Evolutionary conservation across 2,797 vertebrate genomes (phyloP).

Genomic region (Myotis daubentonii): DNA sequence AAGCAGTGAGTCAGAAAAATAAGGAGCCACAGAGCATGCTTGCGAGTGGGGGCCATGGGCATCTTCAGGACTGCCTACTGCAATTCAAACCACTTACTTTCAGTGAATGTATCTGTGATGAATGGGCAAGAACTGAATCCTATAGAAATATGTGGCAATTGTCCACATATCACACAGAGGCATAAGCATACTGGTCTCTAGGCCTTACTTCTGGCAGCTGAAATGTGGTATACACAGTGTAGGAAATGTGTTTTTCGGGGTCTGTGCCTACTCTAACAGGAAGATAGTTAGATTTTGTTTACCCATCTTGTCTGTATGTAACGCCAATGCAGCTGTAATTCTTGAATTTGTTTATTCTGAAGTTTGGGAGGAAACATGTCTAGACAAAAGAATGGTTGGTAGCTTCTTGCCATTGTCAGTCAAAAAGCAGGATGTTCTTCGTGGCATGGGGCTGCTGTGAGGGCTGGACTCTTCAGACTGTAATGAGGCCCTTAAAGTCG

Average conservation of each 20-base stretch:
- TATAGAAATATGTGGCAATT: background rate
- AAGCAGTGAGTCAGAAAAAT: background rate
- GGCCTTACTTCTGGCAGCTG: background rate
- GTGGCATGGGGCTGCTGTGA: background rate
- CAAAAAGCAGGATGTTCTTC: background rate
- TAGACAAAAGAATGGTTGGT: slow-evolving; percentile 62
- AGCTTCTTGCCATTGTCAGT: background rate
- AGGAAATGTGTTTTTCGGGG: background rate
- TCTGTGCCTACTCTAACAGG: background rate
- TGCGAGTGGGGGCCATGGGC: no score
- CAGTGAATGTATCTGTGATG: background rate
- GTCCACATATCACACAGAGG: background rate
- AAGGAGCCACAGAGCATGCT: background rate
- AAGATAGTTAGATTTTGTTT: slow-evolving; percentile 52
- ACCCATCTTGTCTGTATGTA: slow-evolving; percentile 27
- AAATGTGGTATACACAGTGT: background rate
- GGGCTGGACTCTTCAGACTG: background rate
- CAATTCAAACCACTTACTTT: background rate
- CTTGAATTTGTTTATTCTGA: slow-evolving; percentile 66
- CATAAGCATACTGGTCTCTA: background rate
- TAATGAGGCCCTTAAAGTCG: background rate
- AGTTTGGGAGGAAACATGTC: slow-evolving; percentile 61
- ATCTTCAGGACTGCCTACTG: accelerated
- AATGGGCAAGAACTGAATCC: background rate
- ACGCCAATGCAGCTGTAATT: slow-evolving; percentile 42